phyloP scores from a whole-genome alignment of 2,888 invertebrate genomes.

The Drosophila algonquin region DNA sequence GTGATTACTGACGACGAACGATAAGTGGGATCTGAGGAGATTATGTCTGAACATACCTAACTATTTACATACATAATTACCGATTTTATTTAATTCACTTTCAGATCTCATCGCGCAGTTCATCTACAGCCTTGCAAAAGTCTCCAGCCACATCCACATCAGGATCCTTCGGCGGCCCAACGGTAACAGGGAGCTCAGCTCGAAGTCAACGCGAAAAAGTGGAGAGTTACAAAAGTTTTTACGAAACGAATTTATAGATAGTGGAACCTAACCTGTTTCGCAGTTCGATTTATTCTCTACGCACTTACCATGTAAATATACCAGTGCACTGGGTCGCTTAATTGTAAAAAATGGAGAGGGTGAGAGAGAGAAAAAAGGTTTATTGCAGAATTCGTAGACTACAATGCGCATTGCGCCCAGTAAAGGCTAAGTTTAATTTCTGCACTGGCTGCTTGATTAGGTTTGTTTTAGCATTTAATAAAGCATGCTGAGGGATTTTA shows the following conservation, averaged over 20 bases:
- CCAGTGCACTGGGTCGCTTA: slow-evolving; percentile 56
- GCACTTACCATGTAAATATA: slow-evolving; percentile 31
- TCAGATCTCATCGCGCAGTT: slow-evolving; percentile 70
- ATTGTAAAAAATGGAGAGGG: slow-evolving; percentile 56
- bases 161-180: slow-evolving; percentile 41
- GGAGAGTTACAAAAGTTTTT: slow-evolving; percentile 81
- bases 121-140: slow-evolving; percentile 46
- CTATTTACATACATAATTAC: too few relatives aligned
- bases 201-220: slow-evolving; percentile 78
- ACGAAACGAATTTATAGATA: slow-evolving; percentile 83
- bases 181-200: slow-evolving; percentile 29
- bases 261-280: slow-evolving; percentile 8
- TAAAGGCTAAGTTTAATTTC: slow-evolving; percentile 42
- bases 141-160: slow-evolving; percentile 27
- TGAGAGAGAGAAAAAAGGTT: slow-evolving; percentile 28
- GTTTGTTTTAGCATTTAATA: slow-evolving; percentile 20
- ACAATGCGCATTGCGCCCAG: slow-evolving; percentile 15
- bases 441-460: slow-evolving; percentile 25
- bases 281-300: slow-evolving; percentile 14
- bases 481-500: slow-evolving; percentile 20
- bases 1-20: slow-evolving; percentile 41
- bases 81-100: slow-evolving; percentile 36
- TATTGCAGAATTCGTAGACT: slow-evolving; percentile 56
- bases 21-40: slow-evolving; percentile 27
- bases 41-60: not conserved